Evolutionary conservation across 2,888 invertebrate species (phyloP).

Genomic region (Tupiocoris notatus): DNA sequence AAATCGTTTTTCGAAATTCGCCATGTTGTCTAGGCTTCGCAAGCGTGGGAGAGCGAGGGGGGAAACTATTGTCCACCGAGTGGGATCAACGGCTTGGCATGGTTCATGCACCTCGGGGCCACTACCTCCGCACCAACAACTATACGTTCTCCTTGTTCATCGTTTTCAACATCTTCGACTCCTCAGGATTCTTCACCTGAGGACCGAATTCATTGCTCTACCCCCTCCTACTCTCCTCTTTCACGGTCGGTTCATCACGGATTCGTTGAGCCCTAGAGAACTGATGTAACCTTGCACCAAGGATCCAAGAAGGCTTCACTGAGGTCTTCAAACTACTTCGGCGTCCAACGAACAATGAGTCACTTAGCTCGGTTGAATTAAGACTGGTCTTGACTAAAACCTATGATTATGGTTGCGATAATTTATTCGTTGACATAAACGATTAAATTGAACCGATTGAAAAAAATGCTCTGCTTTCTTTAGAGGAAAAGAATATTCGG

Average conservation of each 20-base stretch:
- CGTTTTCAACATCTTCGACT: constrained; percentile 2
- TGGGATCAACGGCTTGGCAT: constrained; percentile 39
- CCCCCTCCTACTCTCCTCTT: neutral
- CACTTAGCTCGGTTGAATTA: no score
- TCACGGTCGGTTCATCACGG: neutral
- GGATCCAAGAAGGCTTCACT: neutral
- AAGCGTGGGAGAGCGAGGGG: constrained; percentile 29
- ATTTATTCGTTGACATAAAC: no score
- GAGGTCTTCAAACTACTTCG: no score
- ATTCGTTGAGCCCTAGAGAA: neutral
- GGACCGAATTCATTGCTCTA: constrained; percentile 11
- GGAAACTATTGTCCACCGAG: constrained; percentile 31
- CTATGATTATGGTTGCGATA: no score
- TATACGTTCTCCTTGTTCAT: neutral
- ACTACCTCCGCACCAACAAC: neutral
- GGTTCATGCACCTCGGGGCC: constrained; percentile 28
- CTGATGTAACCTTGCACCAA: neutral
- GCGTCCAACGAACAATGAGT: no score
- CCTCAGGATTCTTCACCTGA: constrained; percentile 13
- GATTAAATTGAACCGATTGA: no score
- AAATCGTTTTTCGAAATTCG: neutral
- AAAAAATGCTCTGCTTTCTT: no score
- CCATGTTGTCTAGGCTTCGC: constrained; percentile 7
- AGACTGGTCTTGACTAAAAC: no score
- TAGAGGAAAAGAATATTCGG: no score